Conservation (phyloP, 1,140 invertebrate species). For the Phymorhynchus buccinoides region DNA sequence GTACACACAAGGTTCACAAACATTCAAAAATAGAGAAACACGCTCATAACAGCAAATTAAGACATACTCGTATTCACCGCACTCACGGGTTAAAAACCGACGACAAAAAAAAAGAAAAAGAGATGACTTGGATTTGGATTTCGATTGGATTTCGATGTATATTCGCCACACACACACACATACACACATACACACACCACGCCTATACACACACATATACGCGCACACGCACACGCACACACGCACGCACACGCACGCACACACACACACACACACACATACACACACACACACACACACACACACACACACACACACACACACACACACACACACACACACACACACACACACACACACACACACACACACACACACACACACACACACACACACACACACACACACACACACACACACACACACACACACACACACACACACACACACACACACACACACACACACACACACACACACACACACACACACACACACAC, state of each 20-base stretch:
- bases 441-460: not conserved
- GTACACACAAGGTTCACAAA: too few relatives aligned
- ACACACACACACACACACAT: not conserved
- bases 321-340: not conserved
- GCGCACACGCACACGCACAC: constrained; percentile 19
- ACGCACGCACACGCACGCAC: not conserved
- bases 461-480: too few relatives aligned
- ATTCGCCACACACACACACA: too few relatives aligned
- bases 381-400: not conserved
- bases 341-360: not conserved
- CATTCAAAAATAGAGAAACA: too few relatives aligned
- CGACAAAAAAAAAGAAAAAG: too few relatives aligned
- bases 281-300: not conserved
- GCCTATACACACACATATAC: not conserved
- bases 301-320: not conserved
- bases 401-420: too few relatives aligned
- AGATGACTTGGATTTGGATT: too few relatives aligned
- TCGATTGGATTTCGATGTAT: too few relatives aligned
- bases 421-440: not conserved
- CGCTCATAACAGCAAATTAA: too few relatives aligned
- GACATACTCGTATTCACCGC: too few relatives aligned
- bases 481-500: not conserved
- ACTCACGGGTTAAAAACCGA: too few relatives aligned
- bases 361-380: not conserved
- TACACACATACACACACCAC: too few relatives aligned